phyloP scores from a whole-genome alignment of 2,113 vertebrate species.

The Emydocephalus ijimae region DNA sequence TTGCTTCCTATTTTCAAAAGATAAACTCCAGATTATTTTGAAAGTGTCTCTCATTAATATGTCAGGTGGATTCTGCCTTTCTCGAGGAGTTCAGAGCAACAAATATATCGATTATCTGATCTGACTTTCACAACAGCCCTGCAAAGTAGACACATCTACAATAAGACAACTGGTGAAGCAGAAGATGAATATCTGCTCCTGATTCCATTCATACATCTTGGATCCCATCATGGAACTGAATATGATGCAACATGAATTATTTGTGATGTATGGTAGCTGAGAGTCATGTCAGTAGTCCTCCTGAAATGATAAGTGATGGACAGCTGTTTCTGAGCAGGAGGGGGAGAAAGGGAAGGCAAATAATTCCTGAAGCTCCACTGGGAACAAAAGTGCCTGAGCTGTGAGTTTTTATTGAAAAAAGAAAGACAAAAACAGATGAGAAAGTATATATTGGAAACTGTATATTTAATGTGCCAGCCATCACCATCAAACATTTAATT shows the following conservation, averaged over 20 bases:
- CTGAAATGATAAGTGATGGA: background rate
- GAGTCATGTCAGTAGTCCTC: background rate
- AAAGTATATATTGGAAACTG: background rate
- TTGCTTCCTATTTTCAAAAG: background rate
- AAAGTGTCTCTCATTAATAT: background rate
- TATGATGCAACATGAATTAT: background rate
- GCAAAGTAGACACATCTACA: background rate
- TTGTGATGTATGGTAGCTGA: too few relatives aligned
- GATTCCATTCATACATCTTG: background rate
- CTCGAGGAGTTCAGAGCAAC: background rate
- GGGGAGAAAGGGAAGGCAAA: background rate
- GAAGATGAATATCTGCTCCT: background rate
- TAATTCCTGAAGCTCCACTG: background rate
- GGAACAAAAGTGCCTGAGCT: background rate
- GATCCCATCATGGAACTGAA: background rate
- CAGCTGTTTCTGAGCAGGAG: background rate
- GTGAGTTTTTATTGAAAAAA: background rate
- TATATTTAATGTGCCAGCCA: slow-evolving; percentile 5
- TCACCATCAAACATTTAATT: slow-evolving; percentile 17
- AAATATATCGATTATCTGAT: background rate
- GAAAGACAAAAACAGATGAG: background rate
- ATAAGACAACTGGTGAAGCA: background rate
- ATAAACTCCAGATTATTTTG: background rate
- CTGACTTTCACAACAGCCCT: background rate
- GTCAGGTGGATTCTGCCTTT: background rate